These are phyloP conservation scores for Eulimnadia texana DNA, from an alignment of 1,140 invertebrate genomes.

Conservation along the genomic window DNA sequence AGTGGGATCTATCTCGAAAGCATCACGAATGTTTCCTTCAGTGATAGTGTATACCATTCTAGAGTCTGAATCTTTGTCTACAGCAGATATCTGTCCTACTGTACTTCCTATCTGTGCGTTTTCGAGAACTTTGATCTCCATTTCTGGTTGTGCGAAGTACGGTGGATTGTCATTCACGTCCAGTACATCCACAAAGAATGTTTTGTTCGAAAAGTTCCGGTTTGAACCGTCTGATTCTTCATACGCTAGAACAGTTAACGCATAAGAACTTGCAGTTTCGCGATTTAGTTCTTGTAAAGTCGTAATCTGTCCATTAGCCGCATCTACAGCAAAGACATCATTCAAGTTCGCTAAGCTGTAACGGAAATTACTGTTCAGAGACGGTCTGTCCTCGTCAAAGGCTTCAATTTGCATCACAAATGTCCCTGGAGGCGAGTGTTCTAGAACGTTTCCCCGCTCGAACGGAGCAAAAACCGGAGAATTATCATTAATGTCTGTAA, in stretches of 20 bases:
- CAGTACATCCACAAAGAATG: conserved; percentile 66
- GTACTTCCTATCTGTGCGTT: conserved; percentile 59
- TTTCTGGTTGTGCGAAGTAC: conserved; percentile 52
- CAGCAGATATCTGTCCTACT: conserved; percentile 65
- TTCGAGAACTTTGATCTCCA: conserved; percentile 63
- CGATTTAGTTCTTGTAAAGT: conserved; percentile 50
- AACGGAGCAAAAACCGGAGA: conserved; percentile 67
- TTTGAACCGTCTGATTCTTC: conserved; percentile 70
- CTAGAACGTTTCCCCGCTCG: conserved; percentile 57
- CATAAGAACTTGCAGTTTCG: conserved; percentile 57
- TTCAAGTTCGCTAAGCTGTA: not conserved
- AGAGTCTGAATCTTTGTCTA: conserved; percentile 64
- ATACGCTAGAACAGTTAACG: conserved; percentile 64
- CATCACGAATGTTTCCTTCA: conserved; percentile 56
- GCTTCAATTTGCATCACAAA: conserved; percentile 72
- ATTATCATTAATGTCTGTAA: conserved; percentile 75
- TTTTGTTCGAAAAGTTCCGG: too few relatives aligned
- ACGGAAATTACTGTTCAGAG: conserved; percentile 43
- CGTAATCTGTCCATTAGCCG: not conserved
- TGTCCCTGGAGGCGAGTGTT: conserved; percentile 64
- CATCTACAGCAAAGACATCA: not conserved
- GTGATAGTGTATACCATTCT: conserved; percentile 63
- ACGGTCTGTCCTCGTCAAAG: conserved; percentile 68
- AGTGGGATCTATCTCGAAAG: conserved; percentile 54
- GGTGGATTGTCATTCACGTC: conserved; percentile 84